A percentile compares a stretch with the other conserved stretches of the same genome.
These are phyloP conservation scores for Stichopus chloronotus DNA, from an alignment of 35 echinoderm and acorn worm genomes.

Conservation along the genomic window DNA sequence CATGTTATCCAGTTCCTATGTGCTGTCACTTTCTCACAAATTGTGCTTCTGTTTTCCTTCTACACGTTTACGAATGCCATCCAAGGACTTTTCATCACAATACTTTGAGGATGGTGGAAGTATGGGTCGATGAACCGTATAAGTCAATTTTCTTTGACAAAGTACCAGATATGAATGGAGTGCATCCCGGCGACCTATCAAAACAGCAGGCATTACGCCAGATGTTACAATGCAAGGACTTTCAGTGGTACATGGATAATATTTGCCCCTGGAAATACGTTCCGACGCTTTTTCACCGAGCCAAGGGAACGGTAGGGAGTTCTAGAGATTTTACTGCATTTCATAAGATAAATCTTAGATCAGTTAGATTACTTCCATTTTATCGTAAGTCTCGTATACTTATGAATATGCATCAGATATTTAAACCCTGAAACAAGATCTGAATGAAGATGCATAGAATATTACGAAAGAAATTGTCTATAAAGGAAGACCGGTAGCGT, in stretches of 20 bases:
- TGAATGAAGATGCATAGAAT: neutral
- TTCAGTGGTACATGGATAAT: slow-evolving; percentile 88
- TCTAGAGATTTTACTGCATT: neutral
- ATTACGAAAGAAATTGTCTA: neutral
- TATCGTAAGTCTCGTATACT: too few relatives aligned
- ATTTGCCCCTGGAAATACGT: slow-evolving; percentile 73
- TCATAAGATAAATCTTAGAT: neutral
- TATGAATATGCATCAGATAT: neutral
- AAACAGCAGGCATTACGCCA: slow-evolving; percentile 58
- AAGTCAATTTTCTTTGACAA: slow-evolving; percentile 73
- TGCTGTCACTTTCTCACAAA: too few relatives aligned
- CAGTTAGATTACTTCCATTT: neutral
- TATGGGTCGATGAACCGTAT: slow-evolving; percentile 84
- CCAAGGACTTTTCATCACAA: slow-evolving; percentile 81
- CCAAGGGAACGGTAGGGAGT: slow-evolving; percentile 69
- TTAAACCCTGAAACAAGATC: neutral
- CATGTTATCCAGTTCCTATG: too few relatives aligned
- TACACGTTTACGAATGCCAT: neutral
- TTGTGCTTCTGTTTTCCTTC: too few relatives aligned
- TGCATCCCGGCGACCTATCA: slow-evolving; percentile 68
- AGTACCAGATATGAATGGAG: slow-evolving; percentile 56
- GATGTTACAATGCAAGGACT: slow-evolving; percentile 73
- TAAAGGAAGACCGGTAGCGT: neutral
- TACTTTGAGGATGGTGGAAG: slow-evolving; percentile 79
- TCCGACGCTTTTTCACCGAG: slow-evolving; percentile 58